Conservation (phyloP, 2,797 vertebrate genomes). For the Prunella strophiata region DNA sequence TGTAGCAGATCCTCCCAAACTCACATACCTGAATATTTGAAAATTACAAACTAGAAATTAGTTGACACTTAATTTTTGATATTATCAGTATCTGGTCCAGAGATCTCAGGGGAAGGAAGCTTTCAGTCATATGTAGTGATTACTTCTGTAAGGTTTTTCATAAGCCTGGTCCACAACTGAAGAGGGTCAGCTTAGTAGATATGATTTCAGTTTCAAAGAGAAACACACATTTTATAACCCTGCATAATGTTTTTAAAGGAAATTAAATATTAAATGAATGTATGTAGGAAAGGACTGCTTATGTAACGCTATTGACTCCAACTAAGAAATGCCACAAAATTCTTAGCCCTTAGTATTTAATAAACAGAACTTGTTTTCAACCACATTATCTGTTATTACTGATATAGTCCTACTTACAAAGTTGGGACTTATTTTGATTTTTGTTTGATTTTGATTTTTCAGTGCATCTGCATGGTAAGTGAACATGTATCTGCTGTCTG, state of each 20-base stretch:
- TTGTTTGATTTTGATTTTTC: conserved; percentile 24
- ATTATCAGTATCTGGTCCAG: background rate
- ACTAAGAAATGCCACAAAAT: conserved; percentile 59
- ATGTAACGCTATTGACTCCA: conserved; percentile 16
- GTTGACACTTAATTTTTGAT: background rate
- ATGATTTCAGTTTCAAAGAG: conserved; percentile 53
- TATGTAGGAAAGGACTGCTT: conserved; percentile 48
- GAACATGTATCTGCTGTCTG: conserved; percentile 25
- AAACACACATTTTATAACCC: conserved; percentile 45
- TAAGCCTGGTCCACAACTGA: background rate
- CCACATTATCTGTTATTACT: conserved; percentile 61
- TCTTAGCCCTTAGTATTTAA: conserved; percentile 15
- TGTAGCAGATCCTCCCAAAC: background rate
- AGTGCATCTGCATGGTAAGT: conserved; percentile 47
- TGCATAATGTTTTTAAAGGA: conserved; percentile 51
- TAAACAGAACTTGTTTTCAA: conserved; percentile 56
- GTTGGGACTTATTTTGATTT: conserved; percentile 56
- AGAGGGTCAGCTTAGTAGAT: conserved; percentile 23
- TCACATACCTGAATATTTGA: background rate
- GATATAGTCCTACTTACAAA: conserved; percentile 31
- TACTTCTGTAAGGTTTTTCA: background rate
- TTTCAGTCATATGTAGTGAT: background rate
- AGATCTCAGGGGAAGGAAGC: background rate
- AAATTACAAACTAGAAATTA: background rate
- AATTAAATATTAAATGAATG: conserved; percentile 60